Evolutionary conservation across 2,113 vertebrate genomes (phyloP), one percentile per base, ranked within the genome.

Genomic region (Elachura formosa): DNA sequence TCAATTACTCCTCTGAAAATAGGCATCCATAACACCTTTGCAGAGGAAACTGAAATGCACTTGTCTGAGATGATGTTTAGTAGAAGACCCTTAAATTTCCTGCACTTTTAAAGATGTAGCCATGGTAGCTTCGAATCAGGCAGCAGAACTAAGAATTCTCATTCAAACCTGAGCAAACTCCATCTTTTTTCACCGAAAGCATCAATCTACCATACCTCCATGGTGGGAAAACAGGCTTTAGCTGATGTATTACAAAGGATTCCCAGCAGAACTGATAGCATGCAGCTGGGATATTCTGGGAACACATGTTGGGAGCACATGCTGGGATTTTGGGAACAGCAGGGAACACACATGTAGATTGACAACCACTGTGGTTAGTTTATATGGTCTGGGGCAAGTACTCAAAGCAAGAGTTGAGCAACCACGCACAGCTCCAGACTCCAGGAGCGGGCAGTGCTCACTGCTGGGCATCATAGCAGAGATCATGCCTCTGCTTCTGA

Each of bases 181-280:
- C 43, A 9, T 45, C 68, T 90, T 74, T 84, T 95, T 94, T 90
- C 14, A 1, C 82, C 82, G 68, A 88, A 88, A 83, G n/a, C 93
- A 90, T 93, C 82, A 86, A 84, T 85, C 91, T 88, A 52, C 78
- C 0, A 0, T 71, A 82, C 68, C 89, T 94, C 64, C 90, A 72
- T 72, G 91, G 93, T 96, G 94, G 82, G 93, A 96, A 96, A 96
- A 91, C 85, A 95, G 72, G 51, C 72, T 95, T 77, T 78, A 92
- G 71, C 94, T 94, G 76, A 90, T 81, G 82, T 93, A 84, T 80
- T 94, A 96, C 85, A 96, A 91, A 94, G 85, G 72, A 88, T 84
- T 90, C 90, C 61, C 92, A 95, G 90, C 90, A 97, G 95, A 96
- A 96, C 90, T 96, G 95, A 96, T 94, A 91, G 87, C 22, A 92